Evolutionary conservation across 1,140 invertebrate genomes (phyloP).

Genomic region (Drosophila rufa): DNA sequence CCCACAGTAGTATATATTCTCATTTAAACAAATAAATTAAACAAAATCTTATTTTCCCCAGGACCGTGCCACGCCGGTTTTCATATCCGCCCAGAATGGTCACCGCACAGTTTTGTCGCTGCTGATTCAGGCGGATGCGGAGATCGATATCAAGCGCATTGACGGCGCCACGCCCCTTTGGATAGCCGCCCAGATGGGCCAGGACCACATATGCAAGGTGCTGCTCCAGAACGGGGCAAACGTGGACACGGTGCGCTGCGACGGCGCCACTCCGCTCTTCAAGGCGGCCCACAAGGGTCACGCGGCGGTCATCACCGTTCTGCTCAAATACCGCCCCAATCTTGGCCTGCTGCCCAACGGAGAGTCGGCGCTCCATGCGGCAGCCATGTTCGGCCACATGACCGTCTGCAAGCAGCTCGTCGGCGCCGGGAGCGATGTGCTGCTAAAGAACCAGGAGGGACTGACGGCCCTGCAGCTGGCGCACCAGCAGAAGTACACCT

Average conservation of each 20-base stretch:
- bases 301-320: constrained; percentile 92
- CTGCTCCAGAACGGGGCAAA: constrained; percentile 91
- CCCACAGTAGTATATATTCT: too few species aligned
- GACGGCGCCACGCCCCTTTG: constrained; percentile 96
- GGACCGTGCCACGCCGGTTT: constrained; percentile 95
- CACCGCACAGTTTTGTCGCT: constrained; percentile 91
- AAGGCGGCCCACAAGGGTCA: constrained; percentile 98
- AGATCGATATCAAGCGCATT: constrained; percentile 89
- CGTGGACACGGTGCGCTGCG: constrained; percentile 93
- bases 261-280: constrained; percentile 96
- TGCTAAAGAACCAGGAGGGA: constrained; percentile 89
- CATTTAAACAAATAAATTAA: not conserved
- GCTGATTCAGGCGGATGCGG: constrained; percentile 89
- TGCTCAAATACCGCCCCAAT: constrained; percentile 93
- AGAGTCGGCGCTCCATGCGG: constrained; percentile 94
- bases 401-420: constrained; percentile 92
- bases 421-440: constrained; percentile 89
- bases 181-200: constrained; percentile 97
- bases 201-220: constrained; percentile 92
- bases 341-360: constrained; percentile 94
- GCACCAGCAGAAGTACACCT: constrained; percentile 77
- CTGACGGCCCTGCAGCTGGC: constrained; percentile 89
- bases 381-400: constrained; percentile 94
- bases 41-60: constrained; percentile 75
- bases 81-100: constrained; percentile 96